These are phyloP conservation scores for Heliconius sara DNA, from an alignment of 2,888 invertebrate species.

Conservation along the genomic window DNA sequence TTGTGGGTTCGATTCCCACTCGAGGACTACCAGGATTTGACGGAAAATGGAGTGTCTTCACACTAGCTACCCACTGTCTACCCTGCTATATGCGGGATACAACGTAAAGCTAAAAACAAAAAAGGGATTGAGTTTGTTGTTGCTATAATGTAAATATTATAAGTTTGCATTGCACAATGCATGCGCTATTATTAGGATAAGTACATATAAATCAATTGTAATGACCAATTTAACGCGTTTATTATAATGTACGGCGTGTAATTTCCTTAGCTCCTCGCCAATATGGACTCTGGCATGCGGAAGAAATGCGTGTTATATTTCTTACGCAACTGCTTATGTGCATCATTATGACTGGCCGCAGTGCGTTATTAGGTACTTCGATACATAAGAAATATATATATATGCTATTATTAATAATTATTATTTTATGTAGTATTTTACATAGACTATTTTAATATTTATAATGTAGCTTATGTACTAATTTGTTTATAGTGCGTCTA, in stretches of 20 bases:
- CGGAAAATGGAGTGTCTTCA: no score
- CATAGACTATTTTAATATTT: background rate
- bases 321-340: conserved; percentile 32
- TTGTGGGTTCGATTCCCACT: no score
- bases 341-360: conserved; percentile 12
- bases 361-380: conserved; percentile 7
- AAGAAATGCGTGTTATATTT: conserved; percentile 50
- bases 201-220: conserved; percentile 17
- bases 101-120: no score
- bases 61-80: no score
- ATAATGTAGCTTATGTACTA: no score
- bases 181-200: background rate
- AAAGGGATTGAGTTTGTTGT: background rate
- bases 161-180: background rate
- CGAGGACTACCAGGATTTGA: no score
- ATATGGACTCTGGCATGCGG: conserved; percentile 52
- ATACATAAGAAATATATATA: background rate
- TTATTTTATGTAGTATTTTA: background rate
- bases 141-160: background rate
- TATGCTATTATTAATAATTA: background rate
- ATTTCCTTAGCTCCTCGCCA: conserved; percentile 32
- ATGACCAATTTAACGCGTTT: conserved; percentile 16
- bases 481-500: no score
- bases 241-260: conserved; percentile 28
- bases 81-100: no score